phyloP scores from a whole-genome alignment of 2,888 invertebrate species.

The Drosophila quinaria region DNA sequence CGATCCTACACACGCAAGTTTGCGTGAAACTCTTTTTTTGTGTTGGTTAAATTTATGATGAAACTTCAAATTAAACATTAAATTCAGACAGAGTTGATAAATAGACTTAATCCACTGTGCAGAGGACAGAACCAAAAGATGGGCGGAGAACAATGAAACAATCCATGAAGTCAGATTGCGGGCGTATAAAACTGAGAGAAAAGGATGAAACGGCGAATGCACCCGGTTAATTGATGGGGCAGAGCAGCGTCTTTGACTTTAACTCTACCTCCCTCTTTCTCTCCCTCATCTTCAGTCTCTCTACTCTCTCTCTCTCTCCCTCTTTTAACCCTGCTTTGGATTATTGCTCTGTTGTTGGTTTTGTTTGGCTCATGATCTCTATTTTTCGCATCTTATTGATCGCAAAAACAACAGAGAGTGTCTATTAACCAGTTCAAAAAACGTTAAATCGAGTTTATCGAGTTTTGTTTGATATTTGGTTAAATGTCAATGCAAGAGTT shows the following conservation, averaged over 20 bases:
- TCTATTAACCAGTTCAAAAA: slow-evolving; percentile 1
- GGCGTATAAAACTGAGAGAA: neutral
- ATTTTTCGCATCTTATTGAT: neutral
- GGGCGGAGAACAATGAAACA: slow-evolving; percentile 4
- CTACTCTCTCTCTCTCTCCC: neutral
- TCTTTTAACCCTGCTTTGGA: neutral
- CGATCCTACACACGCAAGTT: no score
- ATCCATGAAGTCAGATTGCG: slow-evolving; percentile 3
- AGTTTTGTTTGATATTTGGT: no score
- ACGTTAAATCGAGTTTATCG: neutral
- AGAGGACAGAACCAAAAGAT: neutral
- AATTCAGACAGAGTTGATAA: neutral
- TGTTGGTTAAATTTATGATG: no score
- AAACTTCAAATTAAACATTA: no score
- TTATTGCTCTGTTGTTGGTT: neutral
- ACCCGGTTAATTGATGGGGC: slow-evolving; percentile 68
- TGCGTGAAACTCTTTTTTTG: no score
- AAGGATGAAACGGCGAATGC: slow-evolving; percentile 33
- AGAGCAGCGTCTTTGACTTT: slow-evolving; percentile 53
- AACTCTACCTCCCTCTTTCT: slow-evolving; percentile 1
- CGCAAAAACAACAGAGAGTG: neutral
- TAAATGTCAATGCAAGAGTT: no score
- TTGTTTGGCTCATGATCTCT: slow-evolving; percentile 29
- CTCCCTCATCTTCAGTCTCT: neutral
- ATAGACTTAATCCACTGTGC: neutral